Evolutionary conservation across 2,888 invertebrate species (phyloP).

Genomic region (Trachelus stipa): DNA sequence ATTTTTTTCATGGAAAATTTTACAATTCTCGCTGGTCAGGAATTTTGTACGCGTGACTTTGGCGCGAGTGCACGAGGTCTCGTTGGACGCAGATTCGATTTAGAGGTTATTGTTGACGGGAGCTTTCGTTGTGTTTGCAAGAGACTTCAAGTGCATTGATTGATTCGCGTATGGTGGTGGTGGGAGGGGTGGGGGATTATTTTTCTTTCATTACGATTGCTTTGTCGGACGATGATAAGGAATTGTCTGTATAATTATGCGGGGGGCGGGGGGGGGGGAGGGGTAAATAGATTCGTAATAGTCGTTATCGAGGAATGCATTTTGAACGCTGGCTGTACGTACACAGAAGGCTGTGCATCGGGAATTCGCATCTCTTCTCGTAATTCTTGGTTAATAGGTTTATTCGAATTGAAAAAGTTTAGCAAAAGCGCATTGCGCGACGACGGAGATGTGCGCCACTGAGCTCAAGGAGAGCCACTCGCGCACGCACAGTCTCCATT

Average conservation of each 20-base stretch:
- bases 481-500: constrained; percentile 23
- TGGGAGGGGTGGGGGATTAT: background rate
- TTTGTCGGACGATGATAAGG: background rate
- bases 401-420: background rate
- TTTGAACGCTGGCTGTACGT: background rate
- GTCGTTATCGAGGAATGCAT: background rate
- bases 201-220: background rate
- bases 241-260: background rate
- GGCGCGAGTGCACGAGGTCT: background rate
- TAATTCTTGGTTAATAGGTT: background rate
- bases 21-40: background rate
- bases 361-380: background rate
- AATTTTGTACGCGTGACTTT: background rate
- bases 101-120: background rate
- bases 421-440: constrained; percentile 23
- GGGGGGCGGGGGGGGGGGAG: no score
- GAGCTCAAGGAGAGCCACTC: constrained; percentile 50
- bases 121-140: background rate
- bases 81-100: background rate
- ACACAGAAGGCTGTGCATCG: background rate
- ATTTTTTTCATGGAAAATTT: background rate
- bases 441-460: constrained; percentile 41
- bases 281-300: background rate
- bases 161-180: background rate
- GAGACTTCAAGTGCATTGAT: background rate